Conservation (phyloP, 2,113 vertebrate species). For the Ellobius talpinus region DNA sequence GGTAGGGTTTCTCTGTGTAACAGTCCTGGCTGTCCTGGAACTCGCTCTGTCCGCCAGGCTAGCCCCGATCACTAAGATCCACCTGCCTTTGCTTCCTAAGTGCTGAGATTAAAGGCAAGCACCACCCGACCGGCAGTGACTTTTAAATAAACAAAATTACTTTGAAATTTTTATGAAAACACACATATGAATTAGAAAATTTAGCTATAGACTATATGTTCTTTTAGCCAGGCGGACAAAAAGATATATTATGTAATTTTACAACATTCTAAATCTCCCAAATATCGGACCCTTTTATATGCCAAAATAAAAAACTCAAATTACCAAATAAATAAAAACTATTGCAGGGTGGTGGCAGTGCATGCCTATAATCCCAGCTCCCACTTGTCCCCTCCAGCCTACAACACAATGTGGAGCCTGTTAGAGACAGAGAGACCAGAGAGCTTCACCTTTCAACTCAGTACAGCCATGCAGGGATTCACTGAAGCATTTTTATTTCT, state of each 20-base stretch:
- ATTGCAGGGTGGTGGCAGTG: background rate
- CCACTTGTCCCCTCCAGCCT: background rate
- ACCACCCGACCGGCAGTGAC: background rate
- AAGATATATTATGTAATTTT: conserved; percentile 38
- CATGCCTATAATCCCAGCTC: background rate
- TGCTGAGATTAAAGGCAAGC: no score
- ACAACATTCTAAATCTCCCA: conserved; percentile 35
- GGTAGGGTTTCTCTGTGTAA: no score
- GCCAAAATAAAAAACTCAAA: background rate
- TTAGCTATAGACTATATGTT: background rate
- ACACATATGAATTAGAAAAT: conserved; percentile 34
- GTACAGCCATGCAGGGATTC: background rate
- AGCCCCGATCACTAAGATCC: no score
- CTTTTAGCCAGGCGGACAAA: background rate
- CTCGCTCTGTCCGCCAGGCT: no score
- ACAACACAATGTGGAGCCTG: background rate
- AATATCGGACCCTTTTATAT: conserved; percentile 27
- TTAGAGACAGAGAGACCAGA: background rate
- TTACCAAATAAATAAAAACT: conserved; percentile 26
- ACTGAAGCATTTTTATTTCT: background rate
- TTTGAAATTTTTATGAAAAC: conserved; percentile 19
- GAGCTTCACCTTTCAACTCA: background rate
- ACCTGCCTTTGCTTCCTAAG: no score
- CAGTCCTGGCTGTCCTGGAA: no score
- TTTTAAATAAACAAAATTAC: conserved; percentile 50